Evolutionary conservation across 64 coral and sea anemone genomes (phyloP).

Genomic region (Dendronephthya gigantea): DNA sequence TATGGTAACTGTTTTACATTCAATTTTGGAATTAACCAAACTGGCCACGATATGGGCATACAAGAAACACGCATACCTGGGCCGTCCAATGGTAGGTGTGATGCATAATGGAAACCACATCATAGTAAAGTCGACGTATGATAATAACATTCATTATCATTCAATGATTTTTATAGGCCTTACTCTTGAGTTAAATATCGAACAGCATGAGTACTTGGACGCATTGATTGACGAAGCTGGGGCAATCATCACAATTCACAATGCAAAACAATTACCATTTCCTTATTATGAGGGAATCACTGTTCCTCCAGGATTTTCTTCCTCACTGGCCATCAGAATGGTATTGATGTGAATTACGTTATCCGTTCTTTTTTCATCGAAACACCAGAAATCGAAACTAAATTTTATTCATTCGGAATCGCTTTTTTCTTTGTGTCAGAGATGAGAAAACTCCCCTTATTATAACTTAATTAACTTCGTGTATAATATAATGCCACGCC

Average conservation of each 20-base stretch:
- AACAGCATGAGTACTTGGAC: conserved; percentile 50
- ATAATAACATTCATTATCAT: too few species aligned
- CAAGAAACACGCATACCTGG: conserved; percentile 22
- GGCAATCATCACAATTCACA: conserved; percentile 40
- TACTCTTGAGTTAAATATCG: conserved; percentile 43
- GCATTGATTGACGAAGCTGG: conserved; percentile 46
- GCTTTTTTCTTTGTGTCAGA: too few species aligned
- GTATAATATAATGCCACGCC: too few species aligned
- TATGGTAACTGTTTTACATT: conserved; percentile 68
- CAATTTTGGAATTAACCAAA: conserved; percentile 37
- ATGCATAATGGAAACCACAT: too few species aligned
- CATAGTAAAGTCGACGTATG: too few species aligned
- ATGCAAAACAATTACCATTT: conserved; percentile 47
- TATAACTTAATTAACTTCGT: too few species aligned
- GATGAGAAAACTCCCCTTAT: too few species aligned
- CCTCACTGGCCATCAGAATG: conserved; percentile 45
- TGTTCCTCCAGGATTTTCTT: conserved; percentile 50
- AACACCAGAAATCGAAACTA: too few species aligned
- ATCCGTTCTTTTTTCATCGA: too few species aligned
- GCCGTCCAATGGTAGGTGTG: conserved; percentile 31
- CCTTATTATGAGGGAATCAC: conserved; percentile 53
- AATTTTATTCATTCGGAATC: too few species aligned
- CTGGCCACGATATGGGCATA: conserved; percentile 13
- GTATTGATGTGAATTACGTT: too few species aligned
- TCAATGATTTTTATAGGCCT: conserved; percentile 29